Evolutionary conservation across 1,140 invertebrate genomes (phyloP).

Genomic region (Drosophila littoralis): DNA sequence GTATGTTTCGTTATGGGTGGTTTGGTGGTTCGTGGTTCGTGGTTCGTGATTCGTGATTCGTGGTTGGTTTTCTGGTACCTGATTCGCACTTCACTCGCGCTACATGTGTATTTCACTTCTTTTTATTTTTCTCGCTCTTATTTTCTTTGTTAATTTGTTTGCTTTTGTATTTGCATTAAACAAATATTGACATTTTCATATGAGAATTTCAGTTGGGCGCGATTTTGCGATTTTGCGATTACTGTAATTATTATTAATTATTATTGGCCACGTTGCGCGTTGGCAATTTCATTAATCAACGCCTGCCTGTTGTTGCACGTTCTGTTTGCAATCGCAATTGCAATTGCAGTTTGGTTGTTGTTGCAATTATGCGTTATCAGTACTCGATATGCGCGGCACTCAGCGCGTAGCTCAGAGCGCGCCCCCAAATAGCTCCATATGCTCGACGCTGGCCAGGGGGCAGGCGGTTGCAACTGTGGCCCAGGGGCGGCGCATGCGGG

Average conservation of each 20-base stretch:
- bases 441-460: constrained; percentile 8
- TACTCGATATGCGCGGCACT: background rate
- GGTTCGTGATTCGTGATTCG: background rate
- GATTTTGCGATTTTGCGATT: constrained; percentile 35
- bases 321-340: background rate
- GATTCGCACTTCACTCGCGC: constrained; percentile 19
- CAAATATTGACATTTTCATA: constrained; percentile 7
- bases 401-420: background rate
- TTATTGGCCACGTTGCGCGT: constrained; percentile 62
- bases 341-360: constrained; percentile 2
- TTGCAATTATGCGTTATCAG: constrained; percentile 39
- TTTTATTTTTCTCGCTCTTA: background rate
- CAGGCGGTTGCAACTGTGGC: constrained; percentile 17
- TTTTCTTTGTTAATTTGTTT: constrained; percentile 44
- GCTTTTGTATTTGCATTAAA: constrained; percentile 36
- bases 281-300: constrained; percentile 59
- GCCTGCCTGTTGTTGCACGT: constrained; percentile 10
- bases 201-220: constrained; percentile 21
- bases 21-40: constrained; percentile 7
- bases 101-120: constrained; percentile 7
- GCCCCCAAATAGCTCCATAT: constrained; percentile 26
- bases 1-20: no score
- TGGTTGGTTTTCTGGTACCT: constrained; percentile 1
- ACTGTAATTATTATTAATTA: constrained; percentile 53
- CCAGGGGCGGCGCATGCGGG: constrained; percentile 31